Evolutionary conservation across 2,113 vertebrate genomes (phyloP).

Genomic region (Prochilodus magdalenae): DNA sequence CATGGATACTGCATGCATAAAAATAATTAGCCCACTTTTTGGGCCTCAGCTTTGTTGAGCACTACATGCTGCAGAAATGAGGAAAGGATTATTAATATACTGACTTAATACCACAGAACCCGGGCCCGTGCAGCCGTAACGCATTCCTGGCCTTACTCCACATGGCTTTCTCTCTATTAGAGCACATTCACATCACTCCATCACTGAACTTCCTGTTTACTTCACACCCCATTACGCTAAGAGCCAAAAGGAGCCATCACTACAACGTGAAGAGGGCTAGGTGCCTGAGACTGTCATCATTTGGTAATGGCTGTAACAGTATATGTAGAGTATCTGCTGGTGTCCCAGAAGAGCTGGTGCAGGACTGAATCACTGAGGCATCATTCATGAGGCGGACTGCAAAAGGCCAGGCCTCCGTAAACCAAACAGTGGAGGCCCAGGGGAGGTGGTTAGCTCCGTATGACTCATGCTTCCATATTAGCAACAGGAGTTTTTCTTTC

Average conservation of each 20-base stretch:
- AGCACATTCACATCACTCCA: background rate
- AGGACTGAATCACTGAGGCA: background rate
- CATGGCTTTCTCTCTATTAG: background rate
- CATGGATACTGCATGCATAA: background rate
- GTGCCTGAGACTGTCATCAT: too few species aligned
- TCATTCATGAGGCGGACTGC: background rate
- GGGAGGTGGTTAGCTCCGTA: background rate
- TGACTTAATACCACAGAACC: too few species aligned
- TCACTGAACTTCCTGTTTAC: constrained; percentile 10
- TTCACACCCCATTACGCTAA: background rate
- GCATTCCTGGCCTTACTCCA: background rate
- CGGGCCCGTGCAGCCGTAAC: too few species aligned
- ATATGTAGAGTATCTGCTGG: background rate
- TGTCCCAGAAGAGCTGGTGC: background rate
- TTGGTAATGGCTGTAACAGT: background rate
- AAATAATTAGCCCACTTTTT: too few species aligned
- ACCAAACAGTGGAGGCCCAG: background rate
- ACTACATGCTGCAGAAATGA: too few species aligned
- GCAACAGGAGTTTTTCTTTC: constrained; percentile 3
- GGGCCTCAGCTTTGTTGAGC: too few species aligned
- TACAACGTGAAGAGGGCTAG: background rate
- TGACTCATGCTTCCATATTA: constrained; percentile 43
- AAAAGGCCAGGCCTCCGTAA: background rate
- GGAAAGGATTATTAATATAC: too few species aligned
- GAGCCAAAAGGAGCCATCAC: background rate